These are phyloP conservation scores for Paradoxurus hermaphroditus DNA, from an alignment of 2,113 vertebrate species.

Conservation along the genomic window DNA sequence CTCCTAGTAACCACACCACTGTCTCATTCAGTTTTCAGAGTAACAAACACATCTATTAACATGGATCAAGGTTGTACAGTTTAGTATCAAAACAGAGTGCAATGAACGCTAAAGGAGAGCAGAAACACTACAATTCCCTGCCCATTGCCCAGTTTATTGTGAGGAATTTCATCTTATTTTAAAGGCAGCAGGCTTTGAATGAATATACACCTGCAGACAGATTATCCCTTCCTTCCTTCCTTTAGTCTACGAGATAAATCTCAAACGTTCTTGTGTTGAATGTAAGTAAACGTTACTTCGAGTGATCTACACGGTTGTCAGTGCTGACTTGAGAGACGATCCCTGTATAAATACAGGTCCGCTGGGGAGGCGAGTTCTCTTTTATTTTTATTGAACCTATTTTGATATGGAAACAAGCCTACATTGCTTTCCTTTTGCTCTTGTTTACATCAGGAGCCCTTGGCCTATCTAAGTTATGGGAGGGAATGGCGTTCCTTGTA, in stretches of 20 bases:
- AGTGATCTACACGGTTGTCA: neutral
- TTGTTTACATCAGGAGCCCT: neutral
- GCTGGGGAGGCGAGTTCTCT: neutral
- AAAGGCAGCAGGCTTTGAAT: neutral
- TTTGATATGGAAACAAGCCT: neutral
- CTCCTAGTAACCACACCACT: neutral
- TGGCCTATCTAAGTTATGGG: neutral
- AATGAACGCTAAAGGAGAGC: neutral
- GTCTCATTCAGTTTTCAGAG: neutral
- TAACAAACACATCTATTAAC: neutral
- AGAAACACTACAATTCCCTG: neutral
- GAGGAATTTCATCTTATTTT: conserved; percentile 16
- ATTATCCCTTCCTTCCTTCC: neutral
- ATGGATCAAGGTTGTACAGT: neutral
- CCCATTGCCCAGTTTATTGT: neutral
- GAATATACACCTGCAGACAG: neutral
- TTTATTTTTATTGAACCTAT: neutral
- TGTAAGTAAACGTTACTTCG: neutral
- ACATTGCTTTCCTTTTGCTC: neutral
- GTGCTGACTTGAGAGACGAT: neutral
- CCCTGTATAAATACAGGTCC: neutral
- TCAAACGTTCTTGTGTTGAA: neutral
- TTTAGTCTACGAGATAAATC: conserved; percentile 3
- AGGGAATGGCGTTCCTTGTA: neutral
- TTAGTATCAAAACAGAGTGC: neutral